Base-by-base conservation (phyloP, 2,888 invertebrate species). In the Scaptomyza tumidula region DNA sequence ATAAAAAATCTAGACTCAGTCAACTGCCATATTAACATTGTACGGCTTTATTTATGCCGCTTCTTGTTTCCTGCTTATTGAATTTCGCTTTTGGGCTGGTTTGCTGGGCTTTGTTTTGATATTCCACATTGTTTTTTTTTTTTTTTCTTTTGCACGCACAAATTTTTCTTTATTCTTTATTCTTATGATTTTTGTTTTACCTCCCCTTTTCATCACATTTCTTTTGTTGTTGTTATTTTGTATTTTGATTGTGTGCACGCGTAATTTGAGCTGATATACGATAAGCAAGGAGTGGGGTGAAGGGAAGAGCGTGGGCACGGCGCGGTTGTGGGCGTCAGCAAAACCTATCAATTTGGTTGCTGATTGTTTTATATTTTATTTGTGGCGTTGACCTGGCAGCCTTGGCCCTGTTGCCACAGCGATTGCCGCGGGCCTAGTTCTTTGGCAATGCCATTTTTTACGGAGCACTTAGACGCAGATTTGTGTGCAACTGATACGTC, bases 241-340 rank as follows among this genome's bases (percentile, higher is more conserved):
- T 41, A 45, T 44, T 55, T 61, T 64, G 69, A 57, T 33, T 66
- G 65, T 71, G 82, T 77, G 66, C 43, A 62, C 62, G 75, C 74
- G 85, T 78, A 84, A 88, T 86, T 88, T 86, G 71, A 71, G 73
- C 68, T 75, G 87, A 88, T 86, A 71, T 80, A 76, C 60, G 81
- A 88, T 80, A 88, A 84, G 70, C 50, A n/a, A 16, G 44, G 7
- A 4, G 24, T 50, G 24, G 11, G 55, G 19, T 35, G 7, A 2
- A 19, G 19, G 19, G 19, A 19, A 19, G 19, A 19, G 19, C 19
- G 19, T 19, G 2, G 19, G 19, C 19, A 7, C 7, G 29, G 33
- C 5, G 39, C 41, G 56, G 33, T n/a, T 10, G 44, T 41, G 56
- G 39, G 24, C 19, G 54, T 9, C 27, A 41, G 35, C 35, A 35